A percentile compares a stretch with the other conserved stretches of the same genome.
These are phyloP conservation scores for Andricus grossulariae DNA, from an alignment of 1,140 invertebrate species.

Conservation along the genomic window DNA sequence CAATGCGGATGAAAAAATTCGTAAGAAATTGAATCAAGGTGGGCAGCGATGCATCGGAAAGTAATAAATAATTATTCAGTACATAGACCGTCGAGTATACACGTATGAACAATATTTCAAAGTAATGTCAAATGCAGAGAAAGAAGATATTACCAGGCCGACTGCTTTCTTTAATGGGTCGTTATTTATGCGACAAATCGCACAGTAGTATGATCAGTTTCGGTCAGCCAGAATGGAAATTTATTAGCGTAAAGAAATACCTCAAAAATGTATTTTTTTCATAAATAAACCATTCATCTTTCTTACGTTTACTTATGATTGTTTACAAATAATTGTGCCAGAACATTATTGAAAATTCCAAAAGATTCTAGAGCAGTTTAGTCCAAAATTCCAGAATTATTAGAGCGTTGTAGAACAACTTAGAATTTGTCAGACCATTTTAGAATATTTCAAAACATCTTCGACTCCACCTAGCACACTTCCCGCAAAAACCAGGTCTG, in stretches of 20 bases:
- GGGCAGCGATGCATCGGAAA: not conserved
- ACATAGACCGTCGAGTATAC: constrained; percentile 20
- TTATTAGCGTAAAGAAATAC: not conserved
- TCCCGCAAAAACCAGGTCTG: too few relatives aligned
- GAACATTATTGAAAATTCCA: too few relatives aligned
- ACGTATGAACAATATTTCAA: constrained; percentile 22
- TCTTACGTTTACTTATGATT: too few relatives aligned
- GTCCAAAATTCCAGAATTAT: too few relatives aligned
- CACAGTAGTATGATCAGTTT: constrained; percentile 8
- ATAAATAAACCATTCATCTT: too few relatives aligned
- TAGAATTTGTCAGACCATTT: too few relatives aligned
- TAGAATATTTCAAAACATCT: too few relatives aligned
- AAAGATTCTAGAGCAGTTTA: too few relatives aligned
- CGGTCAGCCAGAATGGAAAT: constrained; percentile 15
- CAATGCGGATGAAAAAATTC: not conserved
- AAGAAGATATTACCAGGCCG: constrained; percentile 23
- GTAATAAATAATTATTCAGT: constrained; percentile 20
- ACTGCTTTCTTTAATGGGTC: constrained; percentile 24
- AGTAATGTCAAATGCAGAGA: constrained; percentile 17
- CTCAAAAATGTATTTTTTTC: not conserved
- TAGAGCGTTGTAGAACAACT: too few relatives aligned
- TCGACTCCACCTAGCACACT: too few relatives aligned
- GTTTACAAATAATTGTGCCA: too few relatives aligned
- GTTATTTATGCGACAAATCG: constrained; percentile 26
- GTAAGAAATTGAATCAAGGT: not conserved